A percentile compares a stretch with the other conserved stretches of the same genome.
These are phyloP conservation scores for Vulpes vulpes DNA, from an alignment of 2,113 vertebrate species.

Conservation along the genomic window DNA sequence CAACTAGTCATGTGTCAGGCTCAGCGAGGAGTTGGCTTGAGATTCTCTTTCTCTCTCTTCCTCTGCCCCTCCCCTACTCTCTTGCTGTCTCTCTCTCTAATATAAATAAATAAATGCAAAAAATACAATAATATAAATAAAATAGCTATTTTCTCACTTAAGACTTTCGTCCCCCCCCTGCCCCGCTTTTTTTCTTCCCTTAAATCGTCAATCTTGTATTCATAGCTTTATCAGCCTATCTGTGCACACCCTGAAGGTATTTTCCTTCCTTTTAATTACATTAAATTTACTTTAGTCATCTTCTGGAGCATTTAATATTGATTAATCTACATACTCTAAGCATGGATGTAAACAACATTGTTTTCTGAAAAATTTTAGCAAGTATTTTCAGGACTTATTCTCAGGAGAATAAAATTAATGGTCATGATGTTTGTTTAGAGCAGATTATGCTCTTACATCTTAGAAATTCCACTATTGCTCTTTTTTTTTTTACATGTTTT, in stretches of 20 bases:
- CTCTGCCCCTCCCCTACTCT: neutral
- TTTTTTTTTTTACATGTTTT: constrained; percentile 13
- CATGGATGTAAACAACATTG: neutral
- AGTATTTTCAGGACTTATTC: constrained; percentile 58
- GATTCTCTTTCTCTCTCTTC: neutral
- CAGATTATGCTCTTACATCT: constrained; percentile 1
- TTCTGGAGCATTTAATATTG: constrained; percentile 39
- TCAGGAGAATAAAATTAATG: neutral
- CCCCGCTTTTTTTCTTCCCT: neutral
- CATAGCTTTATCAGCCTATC: neutral
- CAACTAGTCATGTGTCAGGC: neutral
- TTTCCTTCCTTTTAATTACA: constrained; percentile 47
- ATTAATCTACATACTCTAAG: constrained; percentile 23
- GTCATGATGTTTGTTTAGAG: constrained; percentile 35
- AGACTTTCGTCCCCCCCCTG: neutral
- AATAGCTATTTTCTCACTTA: neutral
- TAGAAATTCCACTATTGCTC: constrained; percentile 23
- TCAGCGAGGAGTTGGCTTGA: neutral
- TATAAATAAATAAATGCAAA: neutral
- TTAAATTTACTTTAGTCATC: neutral
- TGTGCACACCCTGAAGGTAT: neutral
- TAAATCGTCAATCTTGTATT: neutral
- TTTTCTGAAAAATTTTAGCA: constrained; percentile 50
- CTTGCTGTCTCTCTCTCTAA: neutral
- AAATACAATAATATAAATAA: neutral